These are phyloP conservation scores for Stramonita haemastoma DNA, from an alignment of 2,888 invertebrate genomes.

Conservation along the genomic window DNA sequence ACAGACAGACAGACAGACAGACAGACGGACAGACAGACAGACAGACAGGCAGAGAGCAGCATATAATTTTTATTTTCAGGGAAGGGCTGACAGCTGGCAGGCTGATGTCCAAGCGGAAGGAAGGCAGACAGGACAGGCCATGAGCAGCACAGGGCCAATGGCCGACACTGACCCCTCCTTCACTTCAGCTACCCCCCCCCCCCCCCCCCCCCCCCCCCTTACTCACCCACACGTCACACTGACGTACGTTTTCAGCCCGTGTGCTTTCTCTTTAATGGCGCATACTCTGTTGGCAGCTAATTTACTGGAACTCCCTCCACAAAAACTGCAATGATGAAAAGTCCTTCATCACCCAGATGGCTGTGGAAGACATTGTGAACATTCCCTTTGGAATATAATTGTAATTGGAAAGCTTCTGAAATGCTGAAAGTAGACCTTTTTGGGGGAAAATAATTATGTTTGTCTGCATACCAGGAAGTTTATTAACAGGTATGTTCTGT, in stretches of 20 bases:
- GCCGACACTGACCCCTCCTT: neutral
- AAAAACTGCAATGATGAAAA: neutral
- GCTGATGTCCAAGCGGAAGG: too few species aligned
- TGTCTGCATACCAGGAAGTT: too few species aligned
- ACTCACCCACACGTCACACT: neutral
- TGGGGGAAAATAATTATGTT: too few species aligned
- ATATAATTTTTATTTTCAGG: too few species aligned
- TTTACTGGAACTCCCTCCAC: neutral
- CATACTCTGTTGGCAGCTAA: slow-evolving; percentile 17
- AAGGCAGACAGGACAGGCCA: neutral
- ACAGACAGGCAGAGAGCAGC: slow-evolving; percentile 12
- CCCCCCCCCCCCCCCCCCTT: neutral
- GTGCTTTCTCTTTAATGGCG: neutral
- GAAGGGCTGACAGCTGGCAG: too few species aligned
- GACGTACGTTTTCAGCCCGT: neutral
- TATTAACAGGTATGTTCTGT: too few species aligned
- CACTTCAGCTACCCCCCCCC: neutral
- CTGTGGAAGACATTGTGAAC: neutral
- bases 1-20: neutral
- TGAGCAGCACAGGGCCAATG: too few species aligned
- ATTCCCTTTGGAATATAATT: slow-evolving; percentile 12
- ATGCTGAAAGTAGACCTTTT: too few species aligned
- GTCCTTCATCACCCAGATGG: neutral
- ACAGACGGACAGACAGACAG: neutral
- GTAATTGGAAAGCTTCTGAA: neutral